A percentile compares a stretch with the other conserved stretches of the same genome.
Evolutionary conservation across 2,888 invertebrate genomes (phyloP).

Genomic region (Actias luna): DNA sequence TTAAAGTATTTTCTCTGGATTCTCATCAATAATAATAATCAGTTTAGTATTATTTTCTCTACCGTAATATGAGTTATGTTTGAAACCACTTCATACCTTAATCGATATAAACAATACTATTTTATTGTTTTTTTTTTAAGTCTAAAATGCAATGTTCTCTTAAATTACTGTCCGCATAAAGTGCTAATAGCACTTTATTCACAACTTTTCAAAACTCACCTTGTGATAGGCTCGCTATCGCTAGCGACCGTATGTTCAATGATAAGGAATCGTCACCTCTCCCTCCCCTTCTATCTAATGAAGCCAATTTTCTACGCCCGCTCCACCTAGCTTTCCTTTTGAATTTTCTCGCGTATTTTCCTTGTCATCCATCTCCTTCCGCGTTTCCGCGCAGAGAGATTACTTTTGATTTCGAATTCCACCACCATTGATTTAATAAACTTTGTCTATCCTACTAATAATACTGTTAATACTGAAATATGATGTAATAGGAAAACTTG

Average conservation of each 20-base stretch:
- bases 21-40: too few relatives aligned
- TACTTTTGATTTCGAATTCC: conserved; percentile 77
- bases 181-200: not conserved
- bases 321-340: conserved; percentile 74
- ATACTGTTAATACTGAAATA: not conserved
- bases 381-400: conserved; percentile 71
- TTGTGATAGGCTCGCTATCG: conserved; percentile 22
- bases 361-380: conserved; percentile 76
- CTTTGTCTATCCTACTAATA: conserved; percentile 39
- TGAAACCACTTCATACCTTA: too few relatives aligned
- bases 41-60: too few relatives aligned
- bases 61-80: too few relatives aligned
- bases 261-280: conserved; percentile 50
- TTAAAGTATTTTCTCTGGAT: too few relatives aligned
- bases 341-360: conserved; percentile 77
- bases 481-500: not conserved
- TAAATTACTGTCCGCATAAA: not conserved
- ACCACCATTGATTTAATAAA: conserved; percentile 69
- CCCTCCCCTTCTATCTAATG: conserved; percentile 70
- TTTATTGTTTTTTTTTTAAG: too few relatives aligned
- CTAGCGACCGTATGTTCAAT: conserved; percentile 45
- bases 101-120: too few relatives aligned
- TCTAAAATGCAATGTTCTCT: not conserved
- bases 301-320: conserved; percentile 76
- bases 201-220: not conserved